phyloP scores from a whole-genome alignment of 53 echinoderm and acorn worm genomes.

The Crossaster papposus region DNA sequence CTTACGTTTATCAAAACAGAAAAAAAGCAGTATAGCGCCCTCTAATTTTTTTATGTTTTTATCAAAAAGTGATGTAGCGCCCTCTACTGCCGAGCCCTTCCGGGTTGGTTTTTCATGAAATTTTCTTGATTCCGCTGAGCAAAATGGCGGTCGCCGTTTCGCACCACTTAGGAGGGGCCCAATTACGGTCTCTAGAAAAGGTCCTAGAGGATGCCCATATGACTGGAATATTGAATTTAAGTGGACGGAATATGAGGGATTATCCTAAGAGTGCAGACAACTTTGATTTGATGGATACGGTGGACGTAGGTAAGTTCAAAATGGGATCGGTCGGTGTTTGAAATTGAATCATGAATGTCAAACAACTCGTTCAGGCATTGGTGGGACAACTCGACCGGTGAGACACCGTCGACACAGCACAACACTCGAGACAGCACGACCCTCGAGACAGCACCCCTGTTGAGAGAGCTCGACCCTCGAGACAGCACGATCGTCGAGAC shows the following conservation, averaged over 20 bases:
- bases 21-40: constrained; percentile 6
- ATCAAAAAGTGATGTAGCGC: constrained; percentile 3
- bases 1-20: neutral
- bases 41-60: neutral
- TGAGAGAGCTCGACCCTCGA: too few species aligned
- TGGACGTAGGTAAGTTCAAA: constrained; percentile 88
- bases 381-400: too few species aligned
- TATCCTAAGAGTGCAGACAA: constrained; percentile 92
- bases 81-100: constrained; percentile 58
- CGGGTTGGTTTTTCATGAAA: constrained; percentile 18
- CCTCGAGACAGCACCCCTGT: too few species aligned
- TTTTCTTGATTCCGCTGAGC: constrained; percentile 27
- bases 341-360: neutral
- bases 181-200: constrained; percentile 89
- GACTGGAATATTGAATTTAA: constrained; percentile 89
- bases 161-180: constrained; percentile 76
- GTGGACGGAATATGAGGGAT: constrained; percentile 95
- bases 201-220: constrained; percentile 95
- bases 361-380: too few species aligned
- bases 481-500: too few species aligned
- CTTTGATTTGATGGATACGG: constrained; percentile 84
- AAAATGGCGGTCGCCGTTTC: constrained; percentile 81
- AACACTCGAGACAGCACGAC: too few species aligned
- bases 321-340: constrained; percentile 31
- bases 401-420: too few species aligned